Base-by-base conservation (phyloP, 2,113 vertebrate genomes). In the Gymnorhina tibicen region DNA sequence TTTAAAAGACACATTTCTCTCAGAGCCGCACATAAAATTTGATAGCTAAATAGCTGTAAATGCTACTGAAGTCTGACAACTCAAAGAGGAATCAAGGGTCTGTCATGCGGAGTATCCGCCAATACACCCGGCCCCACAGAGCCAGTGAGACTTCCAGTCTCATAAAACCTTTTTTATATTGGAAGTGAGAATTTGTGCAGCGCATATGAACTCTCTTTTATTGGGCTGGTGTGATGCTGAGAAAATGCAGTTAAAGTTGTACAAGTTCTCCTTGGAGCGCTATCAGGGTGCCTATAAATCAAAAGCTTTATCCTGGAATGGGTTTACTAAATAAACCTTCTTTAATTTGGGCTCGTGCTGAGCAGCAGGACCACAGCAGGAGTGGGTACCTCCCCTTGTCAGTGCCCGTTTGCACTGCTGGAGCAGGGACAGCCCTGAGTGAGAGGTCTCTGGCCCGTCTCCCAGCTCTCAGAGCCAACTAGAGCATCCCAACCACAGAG, bases 141-240 rank as follows among this genome's bases (percentile, higher is more conserved):
- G 91, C 95, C 94, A 96, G 82, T 3, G 62, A 96, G 96, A 94
- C 92, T 96, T 91, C 82, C 92, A 94, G 92, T 96, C 97, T 97
- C 97, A 95, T 97, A 97, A 98, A 98, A 96, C 89, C 87, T 79
- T 91, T 96, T 97, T 97, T 97, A 97, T 97, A 97, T 93, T 93
- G 94, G 96, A 96, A 97, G 97, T 94, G 97, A 95, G 97, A 97
- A 97, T 96, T 97, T 95, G 95, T 79, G 93, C 85, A 93, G 94
- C 1, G 32, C 97, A 95, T 93, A 97, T 95, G 96, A 96, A 92
- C 87, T 91, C 92, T 80, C 82, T 95, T 97, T 98, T 97, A 97
- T 97, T 95, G 97, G 96, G 96, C 94, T 93, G 94, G 97, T 98
- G 97, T 96, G 97, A 98, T 95, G 95, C 95, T 98, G 97, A 96